phyloP scores from a whole-genome alignment of 2,113 vertebrate genomes.

The Peromyscus californicus region DNA sequence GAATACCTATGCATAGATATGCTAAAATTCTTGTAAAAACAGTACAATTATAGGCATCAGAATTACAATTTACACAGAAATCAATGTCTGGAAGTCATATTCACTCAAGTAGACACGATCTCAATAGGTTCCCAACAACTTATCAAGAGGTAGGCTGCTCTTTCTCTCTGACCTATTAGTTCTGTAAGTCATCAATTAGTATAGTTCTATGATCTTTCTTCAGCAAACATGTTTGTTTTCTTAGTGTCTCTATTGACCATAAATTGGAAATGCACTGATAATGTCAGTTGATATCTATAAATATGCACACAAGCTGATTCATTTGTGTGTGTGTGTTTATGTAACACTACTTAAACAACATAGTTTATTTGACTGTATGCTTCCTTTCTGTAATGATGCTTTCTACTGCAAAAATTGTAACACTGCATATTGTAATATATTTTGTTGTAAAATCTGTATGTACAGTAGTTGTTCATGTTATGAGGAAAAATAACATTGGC shows the following conservation, averaged over 20 bases:
- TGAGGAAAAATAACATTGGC: neutral
- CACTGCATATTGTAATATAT: neutral
- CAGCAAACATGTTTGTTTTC: neutral
- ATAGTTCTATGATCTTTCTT: neutral
- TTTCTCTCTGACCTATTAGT: neutral
- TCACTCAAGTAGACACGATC: neutral
- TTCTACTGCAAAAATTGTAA: neutral
- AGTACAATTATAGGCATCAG: neutral
- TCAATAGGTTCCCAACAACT: neutral
- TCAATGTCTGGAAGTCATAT: neutral
- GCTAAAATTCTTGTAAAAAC: neutral
- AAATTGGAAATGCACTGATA: neutral
- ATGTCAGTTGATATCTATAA: neutral
- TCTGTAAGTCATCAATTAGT: neutral
- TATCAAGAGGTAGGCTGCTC: neutral
- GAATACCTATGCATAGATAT: neutral
- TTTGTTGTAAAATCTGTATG: slow-evolving; percentile 14
- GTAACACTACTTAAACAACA: neutral
- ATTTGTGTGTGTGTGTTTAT: neutral
- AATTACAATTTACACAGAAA: neutral
- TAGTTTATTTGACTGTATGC: neutral
- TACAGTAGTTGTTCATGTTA: neutral
- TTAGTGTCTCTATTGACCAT: neutral
- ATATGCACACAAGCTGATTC: neutral
- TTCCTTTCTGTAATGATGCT: neutral